Conservation (phyloP, 2,797 vertebrate species). For the Muscicapa striata region DNA sequence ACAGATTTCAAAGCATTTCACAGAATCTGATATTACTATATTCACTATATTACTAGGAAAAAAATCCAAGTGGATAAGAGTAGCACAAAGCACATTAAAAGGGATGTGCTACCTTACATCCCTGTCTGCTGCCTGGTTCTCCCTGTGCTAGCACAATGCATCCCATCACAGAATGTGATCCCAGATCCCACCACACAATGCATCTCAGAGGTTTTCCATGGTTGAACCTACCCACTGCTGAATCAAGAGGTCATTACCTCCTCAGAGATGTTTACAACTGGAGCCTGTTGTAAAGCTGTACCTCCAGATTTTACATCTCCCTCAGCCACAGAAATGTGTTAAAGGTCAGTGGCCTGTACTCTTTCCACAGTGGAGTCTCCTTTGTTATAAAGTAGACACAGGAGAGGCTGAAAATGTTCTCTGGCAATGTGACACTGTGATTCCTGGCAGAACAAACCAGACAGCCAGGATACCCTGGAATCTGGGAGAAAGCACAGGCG, state of each 20-base stretch:
- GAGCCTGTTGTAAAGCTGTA: not conserved
- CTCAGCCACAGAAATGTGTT: not conserved
- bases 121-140: not conserved
- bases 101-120: not conserved
- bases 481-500: not conserved
- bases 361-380: not conserved
- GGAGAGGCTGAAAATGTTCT: not conserved
- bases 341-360: not conserved
- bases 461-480: not conserved
- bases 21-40: not conserved
- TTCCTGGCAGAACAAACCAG: not conserved
- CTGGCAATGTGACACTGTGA: not conserved
- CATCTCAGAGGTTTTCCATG: not conserved
- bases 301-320: not conserved
- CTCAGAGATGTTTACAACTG: not conserved
- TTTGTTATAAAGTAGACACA: not conserved
- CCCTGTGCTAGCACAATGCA: not conserved
- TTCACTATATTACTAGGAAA: not conserved
- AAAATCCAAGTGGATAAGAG: not conserved
- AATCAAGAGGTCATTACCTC: not conserved
- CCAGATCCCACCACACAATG: not conserved
- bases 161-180: not conserved
- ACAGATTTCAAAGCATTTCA: not conserved
- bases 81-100: not conserved
- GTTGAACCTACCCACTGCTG: not conserved